Evolutionary conservation across 2,888 invertebrate species (phyloP).

Genomic region (Mesorhabditis spiculigera): DNA sequence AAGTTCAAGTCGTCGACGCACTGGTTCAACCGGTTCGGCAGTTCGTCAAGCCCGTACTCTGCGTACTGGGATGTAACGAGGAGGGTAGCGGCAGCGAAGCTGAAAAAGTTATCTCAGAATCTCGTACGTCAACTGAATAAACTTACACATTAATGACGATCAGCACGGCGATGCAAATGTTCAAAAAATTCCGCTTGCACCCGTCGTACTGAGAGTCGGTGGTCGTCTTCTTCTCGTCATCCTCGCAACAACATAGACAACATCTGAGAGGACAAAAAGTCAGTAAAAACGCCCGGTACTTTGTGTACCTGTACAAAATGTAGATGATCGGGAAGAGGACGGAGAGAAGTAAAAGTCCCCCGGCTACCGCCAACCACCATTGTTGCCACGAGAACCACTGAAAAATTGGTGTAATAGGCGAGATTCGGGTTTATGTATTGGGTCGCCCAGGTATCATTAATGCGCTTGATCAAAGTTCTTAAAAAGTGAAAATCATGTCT

Average conservation of each 20-base stretch:
- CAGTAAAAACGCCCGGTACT: neutral
- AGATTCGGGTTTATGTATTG: neutral
- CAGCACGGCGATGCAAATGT: constrained; percentile 39
- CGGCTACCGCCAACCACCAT: constrained; percentile 43
- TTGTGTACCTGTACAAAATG: constrained; percentile 38
- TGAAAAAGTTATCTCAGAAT: constrained; percentile 17
- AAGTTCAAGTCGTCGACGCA: constrained; percentile 53
- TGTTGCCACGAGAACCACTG: constrained; percentile 54
- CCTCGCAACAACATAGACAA: constrained; percentile 42
- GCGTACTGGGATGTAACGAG: constrained; percentile 54
- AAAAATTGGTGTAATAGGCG: constrained; percentile 34
- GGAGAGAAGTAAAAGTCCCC: constrained; percentile 35
- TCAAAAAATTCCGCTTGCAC: constrained; percentile 45
- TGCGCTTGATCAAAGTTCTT: too few relatives aligned
- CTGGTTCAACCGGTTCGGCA: constrained; percentile 51
- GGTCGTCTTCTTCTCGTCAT: constrained; percentile 24
- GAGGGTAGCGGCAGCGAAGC: constrained; percentile 47
- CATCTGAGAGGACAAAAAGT: constrained; percentile 23
- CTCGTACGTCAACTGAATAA: constrained; percentile 2
- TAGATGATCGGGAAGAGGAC: constrained; percentile 48
- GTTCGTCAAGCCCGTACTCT: constrained; percentile 49
- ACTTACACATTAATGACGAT: constrained; percentile 51
- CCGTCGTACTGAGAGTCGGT: constrained; percentile 47
- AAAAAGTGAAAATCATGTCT: too few relatives aligned
- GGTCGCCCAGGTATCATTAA: too few relatives aligned